phyloP scores from a whole-genome alignment of 1,140 invertebrate genomes.

The Drosophila repletoides region DNA sequence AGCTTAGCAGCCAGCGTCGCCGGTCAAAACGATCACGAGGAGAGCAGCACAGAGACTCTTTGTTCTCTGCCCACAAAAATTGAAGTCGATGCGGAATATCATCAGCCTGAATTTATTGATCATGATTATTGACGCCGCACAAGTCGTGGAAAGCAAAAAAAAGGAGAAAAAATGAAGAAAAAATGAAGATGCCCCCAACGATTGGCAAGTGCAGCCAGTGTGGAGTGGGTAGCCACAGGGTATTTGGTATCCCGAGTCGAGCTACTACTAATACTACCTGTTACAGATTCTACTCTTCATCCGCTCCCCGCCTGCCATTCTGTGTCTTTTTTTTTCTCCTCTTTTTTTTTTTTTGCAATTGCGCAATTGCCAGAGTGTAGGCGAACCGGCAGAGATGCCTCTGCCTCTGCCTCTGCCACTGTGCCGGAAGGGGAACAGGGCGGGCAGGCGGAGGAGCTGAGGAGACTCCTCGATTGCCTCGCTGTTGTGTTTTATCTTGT shows the following conservation, averaged over 20 bases:
- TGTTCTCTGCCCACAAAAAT: background rate
- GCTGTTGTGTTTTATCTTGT: conserved; percentile 36
- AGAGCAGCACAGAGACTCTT: background rate
- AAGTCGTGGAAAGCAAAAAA: conserved; percentile 48
- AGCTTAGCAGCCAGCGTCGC: conserved; percentile 48
- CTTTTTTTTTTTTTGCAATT: conserved; percentile 16
- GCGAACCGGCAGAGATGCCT: too few relatives aligned
- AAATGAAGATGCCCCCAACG: conserved; percentile 50
- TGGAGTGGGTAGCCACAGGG: background rate
- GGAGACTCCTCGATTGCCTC: background rate
- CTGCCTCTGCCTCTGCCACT: too few relatives aligned
- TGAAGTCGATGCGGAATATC: conserved; percentile 32
- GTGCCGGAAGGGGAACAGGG: background rate
- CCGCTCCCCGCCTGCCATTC: too few relatives aligned
- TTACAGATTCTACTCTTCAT: conserved; percentile 1
- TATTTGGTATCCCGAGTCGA: background rate
- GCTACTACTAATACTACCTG: conserved; percentile 43
- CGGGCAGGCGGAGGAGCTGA: background rate
- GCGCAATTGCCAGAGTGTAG: conserved; percentile 13
- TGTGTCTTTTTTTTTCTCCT: conserved; percentile 14
- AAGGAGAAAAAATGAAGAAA: background rate
- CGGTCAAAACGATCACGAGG: conserved; percentile 68
- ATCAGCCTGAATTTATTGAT: conserved; percentile 68
- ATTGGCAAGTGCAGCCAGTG: conserved; percentile 44
- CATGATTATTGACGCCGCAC: conserved; percentile 73